phyloP scores from a whole-genome alignment of 2,888 invertebrate genomes.

The Cyclophora albipunctata region DNA sequence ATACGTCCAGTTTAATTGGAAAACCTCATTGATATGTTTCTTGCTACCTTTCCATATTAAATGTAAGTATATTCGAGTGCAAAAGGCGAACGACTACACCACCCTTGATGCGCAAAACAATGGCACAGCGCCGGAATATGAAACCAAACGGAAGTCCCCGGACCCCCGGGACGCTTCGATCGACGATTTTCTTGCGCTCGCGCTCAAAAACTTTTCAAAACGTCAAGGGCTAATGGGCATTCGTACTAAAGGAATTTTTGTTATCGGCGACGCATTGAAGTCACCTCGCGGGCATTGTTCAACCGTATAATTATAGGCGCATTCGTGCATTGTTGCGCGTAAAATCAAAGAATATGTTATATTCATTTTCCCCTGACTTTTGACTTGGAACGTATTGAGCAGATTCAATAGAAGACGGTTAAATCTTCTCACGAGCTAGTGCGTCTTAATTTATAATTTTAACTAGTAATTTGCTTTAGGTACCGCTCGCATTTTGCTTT shows the following conservation, averaged over 20 bases:
- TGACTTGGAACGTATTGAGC: constrained; percentile 61
- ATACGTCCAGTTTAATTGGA: not conserved
- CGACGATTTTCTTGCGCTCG: constrained; percentile 64
- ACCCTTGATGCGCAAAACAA: constrained; percentile 59
- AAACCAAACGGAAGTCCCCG: constrained; percentile 69
- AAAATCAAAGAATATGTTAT: constrained; percentile 71
- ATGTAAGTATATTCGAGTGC: constrained; percentile 10
- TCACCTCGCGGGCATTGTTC: constrained; percentile 67
- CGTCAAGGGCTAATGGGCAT: constrained; percentile 50
- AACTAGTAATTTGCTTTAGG: too few relatives aligned
- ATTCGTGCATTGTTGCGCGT: constrained; percentile 60
- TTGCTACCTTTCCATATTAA: not conserved
- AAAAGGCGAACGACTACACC: constrained; percentile 22
- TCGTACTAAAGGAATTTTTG: constrained; percentile 39
- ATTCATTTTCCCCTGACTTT: constrained; percentile 67
- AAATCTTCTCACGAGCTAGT: constrained; percentile 68
- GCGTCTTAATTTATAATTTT: constrained; percentile 31
- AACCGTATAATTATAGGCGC: constrained; percentile 64
- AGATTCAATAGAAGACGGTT: constrained; percentile 64
- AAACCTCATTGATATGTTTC: not conserved
- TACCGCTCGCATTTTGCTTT: not conserved
- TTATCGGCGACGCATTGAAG: constrained; percentile 59
- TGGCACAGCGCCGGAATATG: constrained; percentile 47
- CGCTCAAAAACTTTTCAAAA: constrained; percentile 32
- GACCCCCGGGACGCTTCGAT: constrained; percentile 55